Percentiles rank a stretch among this genome's conserved stretches.
Evolutionary conservation across 2,113 vertebrate species (phyloP).

Genomic region (Crotalus tigris): DNA sequence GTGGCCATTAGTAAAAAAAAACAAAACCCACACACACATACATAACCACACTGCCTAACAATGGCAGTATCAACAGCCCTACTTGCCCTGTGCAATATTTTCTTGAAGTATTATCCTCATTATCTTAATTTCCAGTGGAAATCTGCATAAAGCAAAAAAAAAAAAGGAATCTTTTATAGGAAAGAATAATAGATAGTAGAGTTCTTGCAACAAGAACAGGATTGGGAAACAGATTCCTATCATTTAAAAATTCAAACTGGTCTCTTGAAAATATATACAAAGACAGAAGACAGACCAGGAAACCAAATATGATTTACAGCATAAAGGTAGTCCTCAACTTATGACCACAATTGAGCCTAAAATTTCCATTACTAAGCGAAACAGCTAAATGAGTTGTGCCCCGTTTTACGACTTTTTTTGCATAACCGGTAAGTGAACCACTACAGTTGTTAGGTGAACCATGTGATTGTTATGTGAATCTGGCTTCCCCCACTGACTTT

Average conservation of each 20-base stretch:
- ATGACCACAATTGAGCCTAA: not conserved
- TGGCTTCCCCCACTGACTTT: not conserved
- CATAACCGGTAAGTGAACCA: not conserved
- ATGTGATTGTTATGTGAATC: not conserved
- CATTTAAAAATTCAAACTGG: not conserved
- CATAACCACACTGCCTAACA: not conserved
- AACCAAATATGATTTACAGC: not conserved
- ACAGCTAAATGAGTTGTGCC: not conserved
- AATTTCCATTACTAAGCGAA: not conserved
- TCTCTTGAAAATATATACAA: not conserved
- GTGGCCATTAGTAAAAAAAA: not conserved
- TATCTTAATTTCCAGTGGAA: not conserved
- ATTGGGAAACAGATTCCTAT: not conserved
- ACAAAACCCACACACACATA: no score
- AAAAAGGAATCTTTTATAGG: not conserved
- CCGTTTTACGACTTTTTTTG: not conserved
- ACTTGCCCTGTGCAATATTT: not conserved
- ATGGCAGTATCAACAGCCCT: not conserved
- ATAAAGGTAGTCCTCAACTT: not conserved
- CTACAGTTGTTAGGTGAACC: not conserved
- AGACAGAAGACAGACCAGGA: not conserved
- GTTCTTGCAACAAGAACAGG: not conserved
- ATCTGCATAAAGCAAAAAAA: not conserved
- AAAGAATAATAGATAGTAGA: not conserved
- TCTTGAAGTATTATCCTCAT: not conserved